Evolutionary conservation across 2,113 vertebrate genomes (phyloP).

Genomic region (Rhagologus leucostigma): DNA sequence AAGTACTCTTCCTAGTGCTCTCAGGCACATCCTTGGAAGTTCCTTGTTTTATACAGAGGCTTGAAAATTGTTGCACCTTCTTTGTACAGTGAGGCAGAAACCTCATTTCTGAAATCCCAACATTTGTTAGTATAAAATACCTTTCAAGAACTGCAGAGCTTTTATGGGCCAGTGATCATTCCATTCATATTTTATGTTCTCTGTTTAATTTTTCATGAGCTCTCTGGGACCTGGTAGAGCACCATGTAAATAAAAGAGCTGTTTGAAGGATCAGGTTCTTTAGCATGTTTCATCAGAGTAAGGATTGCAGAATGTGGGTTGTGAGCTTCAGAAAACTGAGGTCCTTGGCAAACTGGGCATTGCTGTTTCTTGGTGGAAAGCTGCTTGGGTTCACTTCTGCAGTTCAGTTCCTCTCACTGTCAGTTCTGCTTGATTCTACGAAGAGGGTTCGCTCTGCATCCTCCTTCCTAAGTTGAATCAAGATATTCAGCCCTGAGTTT

Average conservation of each 20-base stretch:
- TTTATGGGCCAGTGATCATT: not conserved
- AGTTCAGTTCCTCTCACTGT: not conserved
- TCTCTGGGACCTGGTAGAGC: not conserved
- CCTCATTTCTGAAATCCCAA: not conserved
- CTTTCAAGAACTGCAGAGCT: not conserved
- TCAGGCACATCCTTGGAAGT: not conserved
- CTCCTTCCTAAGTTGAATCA: not conserved
- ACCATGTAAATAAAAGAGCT: slow-evolving; percentile 11
- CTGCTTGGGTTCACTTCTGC: not conserved
- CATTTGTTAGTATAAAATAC: not conserved
- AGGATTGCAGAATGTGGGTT: not conserved
- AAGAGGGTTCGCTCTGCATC: not conserved
- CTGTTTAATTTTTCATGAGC: slow-evolving; percentile 49
- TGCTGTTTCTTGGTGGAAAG: not conserved
- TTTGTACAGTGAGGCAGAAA: not conserved
- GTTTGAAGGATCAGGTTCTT: not conserved
- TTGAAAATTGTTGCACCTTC: not conserved
- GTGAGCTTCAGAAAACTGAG: not conserved
- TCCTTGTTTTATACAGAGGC: not conserved
- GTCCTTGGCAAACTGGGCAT: not conserved
- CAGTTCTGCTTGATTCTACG: not conserved
- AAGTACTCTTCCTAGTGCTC: not conserved
- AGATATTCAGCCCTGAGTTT: not conserved
- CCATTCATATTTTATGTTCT: slow-evolving; percentile 55
- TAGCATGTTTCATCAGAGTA: not conserved